Base-by-base conservation (phyloP, 2,797 vertebrate genomes). In the Periparus ater region DNA sequence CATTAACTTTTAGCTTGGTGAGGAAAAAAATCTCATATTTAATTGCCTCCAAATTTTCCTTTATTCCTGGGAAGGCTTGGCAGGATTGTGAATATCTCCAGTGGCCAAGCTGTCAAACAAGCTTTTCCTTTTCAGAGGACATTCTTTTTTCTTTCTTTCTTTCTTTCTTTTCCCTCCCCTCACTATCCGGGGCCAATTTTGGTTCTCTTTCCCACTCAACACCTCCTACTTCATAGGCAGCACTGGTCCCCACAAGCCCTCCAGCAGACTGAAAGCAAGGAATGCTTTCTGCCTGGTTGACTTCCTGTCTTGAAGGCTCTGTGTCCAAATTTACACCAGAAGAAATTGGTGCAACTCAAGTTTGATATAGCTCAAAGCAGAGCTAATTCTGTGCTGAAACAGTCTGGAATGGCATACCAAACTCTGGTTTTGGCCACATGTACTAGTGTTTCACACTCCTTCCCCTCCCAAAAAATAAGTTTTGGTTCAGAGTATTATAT, bases 361-460 rank as follows among this genome's bases (percentile, higher is more conserved):
- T 93, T 94, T 84, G 95, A 95, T 91, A 88, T 70, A 95, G 77
- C 80, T 78, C 93, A 95, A 92, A 91, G 79, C 50, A 83, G 85
- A 88, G 72, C 82, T 95, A 89, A 89, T 91, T 95, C 66, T 83
- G 72, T 83, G 73, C 62, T 85, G 76, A 91, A 95, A 80, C 54
- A 78, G n/a, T 76, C 79, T 91, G 90, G 79, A 91, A 94, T 60
- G 73, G 55, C 1, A 1, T n/a, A 68, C 27, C 85, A 75, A 88
- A 86, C 18, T 74, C 66, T 75, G 36, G 30, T 55, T 84, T 91
- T 84, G 73, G 65, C 76, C 66, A 62, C 78, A 91, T 45, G 58
- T 38, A 86, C n/a, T 58, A 55, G 47, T 62, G 44, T 72, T 94
- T 90, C 89, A 86, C 62, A 62, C 58, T 62, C 47, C 38, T 91